Base-by-base conservation (phyloP, 2,113 vertebrate genomes). In the Panthera tigris region DNA sequence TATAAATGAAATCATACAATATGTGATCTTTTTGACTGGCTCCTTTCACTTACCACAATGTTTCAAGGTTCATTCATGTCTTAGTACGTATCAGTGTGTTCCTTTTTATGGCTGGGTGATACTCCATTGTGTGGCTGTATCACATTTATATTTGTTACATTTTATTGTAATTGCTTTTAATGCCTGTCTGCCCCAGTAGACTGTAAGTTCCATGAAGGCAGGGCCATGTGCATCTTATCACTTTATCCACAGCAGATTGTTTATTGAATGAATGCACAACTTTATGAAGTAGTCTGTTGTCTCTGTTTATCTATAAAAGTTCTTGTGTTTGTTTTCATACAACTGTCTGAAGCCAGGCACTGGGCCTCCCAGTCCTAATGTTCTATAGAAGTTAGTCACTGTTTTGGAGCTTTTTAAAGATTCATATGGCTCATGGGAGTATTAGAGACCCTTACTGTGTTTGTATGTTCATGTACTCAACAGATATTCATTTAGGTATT, bases 91-190 rank as follows among this genome's bases (percentile, higher is more conserved):
- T 73, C 81, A 93, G 29, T 65, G 69, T 88, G 3, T 76, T 88
- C 89, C 33, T 74, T 86, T 79, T 80, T 80, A 84, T 89, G 71
- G 36, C 69, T 85, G 36, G 69, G 57, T 86, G 68, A 84, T 36
- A 92, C 7, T 79, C 23, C 19, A 36, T 45, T 29, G 1, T 68
- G 52, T 85, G 55, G 7, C 41, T 92, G 2, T 61, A 86, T 91
- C 74, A 91, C 4, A 95, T 89, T 94, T 76, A 91, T 91, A 89
- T 81, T 93, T 86, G 18, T 39, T 90, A 81, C 39, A 94, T 95
- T 95, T 95, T 87, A 74, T 91, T 94, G 6, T 71, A 95, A 79
- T 95, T 93, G 31, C 41, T 66, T 36, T 93, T 95, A 82, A 76
- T 78, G 29, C 50, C 73, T 68, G 9, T 82, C 76, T 91, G 29